phyloP scores from a whole-genome alignment of 2,113 vertebrate species.

The Smithornis capensis region DNA sequence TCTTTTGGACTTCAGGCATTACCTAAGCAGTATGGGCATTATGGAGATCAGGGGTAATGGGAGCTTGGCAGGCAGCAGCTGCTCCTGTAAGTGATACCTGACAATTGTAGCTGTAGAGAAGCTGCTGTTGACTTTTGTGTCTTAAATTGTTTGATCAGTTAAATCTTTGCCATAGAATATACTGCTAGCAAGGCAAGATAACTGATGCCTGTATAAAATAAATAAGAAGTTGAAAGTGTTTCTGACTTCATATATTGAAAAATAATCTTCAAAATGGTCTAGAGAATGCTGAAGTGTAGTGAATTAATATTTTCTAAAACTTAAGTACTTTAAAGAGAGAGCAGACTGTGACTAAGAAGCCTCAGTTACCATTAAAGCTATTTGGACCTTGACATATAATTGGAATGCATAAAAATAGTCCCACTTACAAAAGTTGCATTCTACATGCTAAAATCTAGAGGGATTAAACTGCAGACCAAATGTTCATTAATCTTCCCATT shows the following conservation, averaged over 20 bases:
- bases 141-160: neutral
- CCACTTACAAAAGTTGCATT: constrained; percentile 48
- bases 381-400: constrained; percentile 45
- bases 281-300: neutral
- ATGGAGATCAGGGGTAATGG: rapidly evolving
- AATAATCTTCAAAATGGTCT: neutral
- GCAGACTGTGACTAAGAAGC: constrained; percentile 17
- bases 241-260: neutral
- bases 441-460: constrained; percentile 42
- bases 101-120: neutral
- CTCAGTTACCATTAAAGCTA: constrained; percentile 48
- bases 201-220: neutral
- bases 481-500: constrained; percentile 57
- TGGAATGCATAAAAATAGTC: constrained; percentile 52
- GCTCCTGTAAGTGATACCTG: neutral
- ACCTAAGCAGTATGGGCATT: neutral
- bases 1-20: neutral
- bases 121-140: neutral
- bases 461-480: constrained; percentile 55
- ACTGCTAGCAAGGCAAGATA: neutral
- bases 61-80: neutral
- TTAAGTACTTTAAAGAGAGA: neutral
- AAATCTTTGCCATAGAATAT: neutral
- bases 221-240: neutral
- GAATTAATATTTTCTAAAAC: constrained; percentile 27